These are phyloP conservation scores for Brotula barbata DNA, from an alignment of 2,797 vertebrate genomes.

Conservation along the genomic window DNA sequence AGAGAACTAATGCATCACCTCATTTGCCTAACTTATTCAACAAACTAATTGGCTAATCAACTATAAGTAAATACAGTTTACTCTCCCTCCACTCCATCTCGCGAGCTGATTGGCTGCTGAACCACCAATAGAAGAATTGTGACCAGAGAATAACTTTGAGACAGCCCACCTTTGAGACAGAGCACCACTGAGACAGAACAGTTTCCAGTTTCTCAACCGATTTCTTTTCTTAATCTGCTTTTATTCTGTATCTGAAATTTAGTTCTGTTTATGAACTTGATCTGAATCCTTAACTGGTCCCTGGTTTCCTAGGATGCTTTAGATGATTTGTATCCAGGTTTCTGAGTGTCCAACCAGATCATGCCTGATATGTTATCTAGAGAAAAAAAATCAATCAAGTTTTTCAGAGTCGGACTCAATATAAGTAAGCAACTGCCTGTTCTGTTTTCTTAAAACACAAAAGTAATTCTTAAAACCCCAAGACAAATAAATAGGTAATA, in stretches of 20 bases:
- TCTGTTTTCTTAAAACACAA: background rate
- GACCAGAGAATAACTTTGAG: too few species aligned
- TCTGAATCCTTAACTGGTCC: too few species aligned
- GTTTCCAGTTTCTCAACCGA: constrained; percentile 4
- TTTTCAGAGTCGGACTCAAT: background rate
- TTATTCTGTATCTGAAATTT: too few species aligned
- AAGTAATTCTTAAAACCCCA: background rate
- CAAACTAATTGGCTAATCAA: too few species aligned
- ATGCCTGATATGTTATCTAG: background rate
- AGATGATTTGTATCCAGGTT: background rate
- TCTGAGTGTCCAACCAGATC: background rate
- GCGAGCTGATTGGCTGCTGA: constrained; percentile 6
- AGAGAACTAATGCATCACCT: background rate
- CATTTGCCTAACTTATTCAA: too few species aligned
- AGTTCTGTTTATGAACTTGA: too few species aligned
- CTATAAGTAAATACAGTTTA: too few species aligned
- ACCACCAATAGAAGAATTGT: background rate
- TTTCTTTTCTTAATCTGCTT: too few species aligned
- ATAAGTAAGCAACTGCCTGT: background rate
- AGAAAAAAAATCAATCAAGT: background rate
- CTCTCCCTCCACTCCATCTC: too few species aligned
- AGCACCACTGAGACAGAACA: background rate
- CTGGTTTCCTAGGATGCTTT: too few species aligned
- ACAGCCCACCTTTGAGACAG: too few species aligned
- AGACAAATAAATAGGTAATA: constrained; percentile 5